Evolutionary conservation across 2,888 invertebrate genomes (phyloP), one percentile per base, ranked within the genome.

Genomic region (Seira ritae): DNA sequence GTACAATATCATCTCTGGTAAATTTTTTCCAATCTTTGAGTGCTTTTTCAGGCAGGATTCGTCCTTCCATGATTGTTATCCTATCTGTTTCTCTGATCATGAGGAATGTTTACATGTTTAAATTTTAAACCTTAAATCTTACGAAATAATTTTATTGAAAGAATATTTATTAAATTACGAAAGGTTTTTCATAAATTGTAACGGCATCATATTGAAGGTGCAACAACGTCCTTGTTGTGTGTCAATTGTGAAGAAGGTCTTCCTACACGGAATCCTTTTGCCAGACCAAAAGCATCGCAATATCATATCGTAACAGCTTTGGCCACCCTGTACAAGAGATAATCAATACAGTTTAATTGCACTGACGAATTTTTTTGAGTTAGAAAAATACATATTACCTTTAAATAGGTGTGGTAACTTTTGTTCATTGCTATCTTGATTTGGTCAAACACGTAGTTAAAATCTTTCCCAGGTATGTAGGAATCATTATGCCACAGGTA

Each of bases 151-250:
- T n/a, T n/a, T n/a, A n/a, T n/a, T n/a, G n/a, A n/a, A n/a, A n/a
- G n/a, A 31, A 31, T 31, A 8, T 4, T 31, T 31, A 31, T 31
- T 31, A 31, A 8, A 55, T 17, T 66, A 69, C 81, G 55, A 55
- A 0, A 67, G 3, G 1, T 62, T 68, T 10, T 23, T 31, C 6
- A 77, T 23, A 31, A 82, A 68, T 6, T 46, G 46, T 15, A 15
- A 62, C 0, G 82, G 77, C 72, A 82, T 68, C 77, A 72, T 72
- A 24, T 82, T 82, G 50, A 77, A 82, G 4, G 46, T 62, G 37
- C 82, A 82, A 60, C 77, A 82, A 68, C 37, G 2, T 3, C 77
- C 82, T 17, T 68, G 20, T 10, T 46, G 42, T 1, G 73, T 77
- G 12, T 19, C 15, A 0, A 77, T 67, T 12, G 20, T 15, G 8